Percentiles rank a stretch among this genome's conserved stretches.
Conservation (phyloP, 2,113 vertebrate species). For the Perca fluviatilis region DNA sequence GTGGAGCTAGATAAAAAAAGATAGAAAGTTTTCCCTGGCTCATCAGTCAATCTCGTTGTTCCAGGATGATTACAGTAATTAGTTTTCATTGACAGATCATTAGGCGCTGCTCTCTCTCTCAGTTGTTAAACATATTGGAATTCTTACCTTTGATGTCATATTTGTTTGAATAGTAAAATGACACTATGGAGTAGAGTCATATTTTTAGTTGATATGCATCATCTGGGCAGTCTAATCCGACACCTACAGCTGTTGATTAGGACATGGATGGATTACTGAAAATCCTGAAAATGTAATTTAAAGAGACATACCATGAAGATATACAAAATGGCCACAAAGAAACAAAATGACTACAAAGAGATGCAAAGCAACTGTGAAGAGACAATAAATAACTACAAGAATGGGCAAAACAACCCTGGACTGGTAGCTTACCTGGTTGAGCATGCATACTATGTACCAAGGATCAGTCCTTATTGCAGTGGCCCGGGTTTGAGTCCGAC, state of each 20-base stretch:
- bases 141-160: not conserved
- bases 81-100: not conserved
- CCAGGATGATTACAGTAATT: not conserved
- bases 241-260: not conserved
- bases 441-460: too few species aligned
- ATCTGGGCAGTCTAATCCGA: constrained; percentile 7
- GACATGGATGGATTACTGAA: too few species aligned
- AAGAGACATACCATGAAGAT: too few species aligned
- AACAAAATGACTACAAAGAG: too few species aligned
- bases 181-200: not conserved
- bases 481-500: too few species aligned
- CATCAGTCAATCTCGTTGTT: not conserved
- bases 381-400: too few species aligned
- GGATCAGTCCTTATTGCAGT: too few species aligned
- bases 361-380: too few species aligned
- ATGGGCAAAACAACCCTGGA: too few species aligned
- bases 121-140: not conserved
- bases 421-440: too few species aligned
- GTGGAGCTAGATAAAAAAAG: constrained; percentile 64
- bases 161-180: not conserved
- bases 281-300: too few species aligned
- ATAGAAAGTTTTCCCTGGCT: not conserved
- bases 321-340: too few species aligned
- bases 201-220: not conserved
- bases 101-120: not conserved